Evolutionary conservation across 2,113 vertebrate genomes (phyloP).

Genomic region (sheep (Ovis aries)): ARS-UI_Ramb_v3.0 NC_056068.1:75552501-75553000

Average conservation of each 20-base stretch:
- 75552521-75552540: background rate
- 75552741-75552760: background rate
- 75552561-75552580: background rate
- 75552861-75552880: constrained; percentile 48
- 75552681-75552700: background rate
- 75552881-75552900: constrained; percentile 65
- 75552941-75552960: constrained; percentile 70
- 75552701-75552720: background rate
- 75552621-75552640: background rate
- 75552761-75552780: background rate
- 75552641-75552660: background rate
- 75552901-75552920: constrained; percentile 64
- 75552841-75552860: constrained; percentile 29
- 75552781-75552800: background rate
- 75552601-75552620: constrained; percentile 32
- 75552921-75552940: constrained; percentile 40
- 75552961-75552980: constrained; percentile 85
- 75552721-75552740: background rate
- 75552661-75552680: background rate
- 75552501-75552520: background rate
- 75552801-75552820: background rate
- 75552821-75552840: background rate
- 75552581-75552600: background rate
- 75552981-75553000: constrained; percentile 80
- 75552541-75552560: background rate